Percentiles rank a stretch among this genome's conserved stretches.
phyloP scores from a whole-genome alignment of 1,140 invertebrate genomes.

The Hyposmocoma kahamanoa region DNA sequence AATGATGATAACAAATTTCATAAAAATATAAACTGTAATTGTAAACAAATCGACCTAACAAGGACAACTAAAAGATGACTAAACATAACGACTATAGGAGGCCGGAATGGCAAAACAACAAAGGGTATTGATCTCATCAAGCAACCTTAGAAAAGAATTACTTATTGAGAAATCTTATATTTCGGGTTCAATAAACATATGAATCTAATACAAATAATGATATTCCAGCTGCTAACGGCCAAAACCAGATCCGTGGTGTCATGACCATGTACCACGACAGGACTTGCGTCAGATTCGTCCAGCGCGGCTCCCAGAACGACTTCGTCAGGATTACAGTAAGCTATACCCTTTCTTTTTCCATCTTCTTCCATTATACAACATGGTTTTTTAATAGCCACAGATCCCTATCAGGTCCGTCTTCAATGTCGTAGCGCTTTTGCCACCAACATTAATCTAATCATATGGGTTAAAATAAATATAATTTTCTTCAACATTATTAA shows the following conservation, averaged over 20 bases:
- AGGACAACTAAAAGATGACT: not conserved
- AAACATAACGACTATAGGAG: not conserved
- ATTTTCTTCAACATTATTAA: too few species aligned
- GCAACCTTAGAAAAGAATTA: not conserved
- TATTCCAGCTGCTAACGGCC: slow-evolving; percentile 10
- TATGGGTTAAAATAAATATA: too few species aligned
- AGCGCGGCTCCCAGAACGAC: slow-evolving; percentile 30
- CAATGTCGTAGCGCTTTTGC: too few species aligned
- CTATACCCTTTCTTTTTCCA: not conserved
- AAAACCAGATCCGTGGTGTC: slow-evolving; percentile 27
- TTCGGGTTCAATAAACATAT: slow-evolving; percentile 2
- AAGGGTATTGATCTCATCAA: not conserved
- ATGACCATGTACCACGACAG: slow-evolving; percentile 30
- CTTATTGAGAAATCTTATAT: not conserved
- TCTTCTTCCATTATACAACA: not conserved
- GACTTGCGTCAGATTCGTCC: slow-evolving; percentile 48
- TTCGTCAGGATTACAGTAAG: slow-evolving; percentile 46
- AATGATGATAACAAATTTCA: too few species aligned
- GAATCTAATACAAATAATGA: slow-evolving; percentile 16
- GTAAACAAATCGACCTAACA: too few species aligned
- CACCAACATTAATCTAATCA: too few species aligned
- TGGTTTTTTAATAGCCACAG: too few species aligned
- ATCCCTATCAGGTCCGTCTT: too few species aligned
- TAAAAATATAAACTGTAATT: too few species aligned
- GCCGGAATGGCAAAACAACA: not conserved